Percentiles rank a stretch among this genome's conserved stretches.
Conservation (phyloP, 2,888 invertebrate genomes). For the Epinotia nisella region DNA sequence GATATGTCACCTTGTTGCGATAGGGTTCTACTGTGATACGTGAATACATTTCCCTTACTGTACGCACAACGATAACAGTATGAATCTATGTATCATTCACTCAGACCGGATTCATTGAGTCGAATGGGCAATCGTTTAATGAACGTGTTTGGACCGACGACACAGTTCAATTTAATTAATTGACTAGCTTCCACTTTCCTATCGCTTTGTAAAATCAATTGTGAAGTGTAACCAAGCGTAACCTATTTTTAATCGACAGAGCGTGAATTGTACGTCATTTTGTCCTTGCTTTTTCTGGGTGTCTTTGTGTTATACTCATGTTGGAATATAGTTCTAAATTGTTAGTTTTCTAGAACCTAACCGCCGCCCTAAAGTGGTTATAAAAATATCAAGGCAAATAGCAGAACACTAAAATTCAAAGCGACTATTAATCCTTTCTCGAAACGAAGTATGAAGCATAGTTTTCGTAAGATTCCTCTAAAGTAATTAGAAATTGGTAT, state of each 20-base stretch:
- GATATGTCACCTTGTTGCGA: too few relatives aligned
- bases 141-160: constrained; percentile 31
- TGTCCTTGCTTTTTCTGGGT: neutral
- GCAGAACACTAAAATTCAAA: too few relatives aligned
- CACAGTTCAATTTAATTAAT: constrained; percentile 18
- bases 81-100: constrained; percentile 12
- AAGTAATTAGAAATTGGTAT: too few relatives aligned
- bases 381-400: too few relatives aligned
- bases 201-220: constrained; percentile 24
- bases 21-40: too few relatives aligned
- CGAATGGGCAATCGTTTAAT: neutral
- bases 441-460: too few relatives aligned
- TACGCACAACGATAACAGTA: neutral
- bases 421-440: too few relatives aligned
- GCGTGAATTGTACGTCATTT: constrained; percentile 16
- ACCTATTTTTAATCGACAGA: constrained; percentile 9
- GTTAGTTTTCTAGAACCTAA: too few relatives aligned
- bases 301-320: neutral
- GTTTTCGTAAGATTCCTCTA: too few relatives aligned
- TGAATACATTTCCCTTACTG: too few relatives aligned
- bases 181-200: constrained; percentile 28
- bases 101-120: neutral
- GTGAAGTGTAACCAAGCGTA: constrained; percentile 20
- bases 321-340: too few relatives aligned
- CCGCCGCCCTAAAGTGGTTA: too few relatives aligned